Evolutionary conservation across 2,888 invertebrate species (phyloP).

Genomic region (Quadroppia sp.): DNA sequence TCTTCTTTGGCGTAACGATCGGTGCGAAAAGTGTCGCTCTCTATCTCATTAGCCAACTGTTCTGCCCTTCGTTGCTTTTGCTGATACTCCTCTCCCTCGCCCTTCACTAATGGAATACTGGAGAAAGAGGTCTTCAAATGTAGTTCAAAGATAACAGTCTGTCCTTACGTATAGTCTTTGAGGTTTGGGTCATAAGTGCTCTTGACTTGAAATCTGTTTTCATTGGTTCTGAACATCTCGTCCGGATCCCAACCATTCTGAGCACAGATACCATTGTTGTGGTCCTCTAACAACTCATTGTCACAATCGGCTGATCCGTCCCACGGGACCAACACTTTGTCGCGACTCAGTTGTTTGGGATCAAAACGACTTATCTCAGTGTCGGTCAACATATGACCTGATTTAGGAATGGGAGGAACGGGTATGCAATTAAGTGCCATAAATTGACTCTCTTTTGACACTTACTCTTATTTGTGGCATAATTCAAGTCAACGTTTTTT

Average conservation of each 20-base stretch:
- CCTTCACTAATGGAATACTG: conserved; percentile 65
- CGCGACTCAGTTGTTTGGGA: conserved; percentile 62
- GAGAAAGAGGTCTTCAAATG: conserved; percentile 42
- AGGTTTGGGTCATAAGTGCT: conserved; percentile 87
- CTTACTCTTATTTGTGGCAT: conserved; percentile 64
- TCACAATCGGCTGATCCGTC: conserved; percentile 56
- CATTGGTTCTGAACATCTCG: conserved; percentile 95
- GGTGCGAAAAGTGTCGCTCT: conserved; percentile 71
- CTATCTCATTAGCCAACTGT: conserved; percentile 87
- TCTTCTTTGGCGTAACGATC: conserved; percentile 65
- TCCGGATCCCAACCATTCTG: conserved; percentile 81
- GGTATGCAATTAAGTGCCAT: not conserved
- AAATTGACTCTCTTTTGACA: not conserved
- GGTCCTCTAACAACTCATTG: conserved; percentile 29
- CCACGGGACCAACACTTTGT: conserved; percentile 87
- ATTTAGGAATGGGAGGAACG: not conserved
- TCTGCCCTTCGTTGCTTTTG: conserved; percentile 80
- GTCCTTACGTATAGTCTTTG: conserved; percentile 70
- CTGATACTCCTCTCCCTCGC: conserved; percentile 80
- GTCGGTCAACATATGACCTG: conserved; percentile 60
- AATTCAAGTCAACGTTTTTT: conserved; percentile 79
- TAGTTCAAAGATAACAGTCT: conserved; percentile 43
- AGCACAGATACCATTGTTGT: conserved; percentile 10
- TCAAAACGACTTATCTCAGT: conserved; percentile 82
- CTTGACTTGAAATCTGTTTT: conserved; percentile 82